A percentile compares a stretch with the other conserved stretches of the same genome.
These are phyloP conservation scores for Sitobion miscanthi DNA, from an alignment of 1,140 invertebrate species.

Conservation along the genomic window DNA sequence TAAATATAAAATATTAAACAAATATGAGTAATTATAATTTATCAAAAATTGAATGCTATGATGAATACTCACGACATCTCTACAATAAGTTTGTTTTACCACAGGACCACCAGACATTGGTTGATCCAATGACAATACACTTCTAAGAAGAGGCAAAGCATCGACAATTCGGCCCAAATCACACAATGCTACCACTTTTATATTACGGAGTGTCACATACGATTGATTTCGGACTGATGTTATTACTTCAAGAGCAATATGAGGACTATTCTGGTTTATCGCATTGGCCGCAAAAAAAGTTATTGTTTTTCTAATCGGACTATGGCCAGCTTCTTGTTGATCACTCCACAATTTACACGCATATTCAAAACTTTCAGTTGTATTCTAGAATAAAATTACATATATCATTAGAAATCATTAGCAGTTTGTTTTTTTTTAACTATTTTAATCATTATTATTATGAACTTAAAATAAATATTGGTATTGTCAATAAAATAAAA, in stretches of 20 bases:
- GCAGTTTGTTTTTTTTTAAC: not conserved
- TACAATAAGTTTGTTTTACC: conserved; percentile 66
- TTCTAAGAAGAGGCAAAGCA: conserved; percentile 68
- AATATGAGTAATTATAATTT: not conserved
- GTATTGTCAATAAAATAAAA: no score
- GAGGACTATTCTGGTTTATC: conserved; percentile 72
- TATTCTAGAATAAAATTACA: conserved; percentile 69
- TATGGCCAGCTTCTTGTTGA: conserved; percentile 66
- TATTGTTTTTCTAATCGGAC: conserved; percentile 68
- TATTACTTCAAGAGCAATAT: conserved; percentile 73
- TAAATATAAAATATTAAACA: not conserved
- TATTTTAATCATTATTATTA: not conserved
- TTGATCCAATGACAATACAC: conserved; percentile 67
- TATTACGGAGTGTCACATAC: conserved; percentile 73
- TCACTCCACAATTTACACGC: conserved; percentile 69
- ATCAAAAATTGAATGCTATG: not conserved
- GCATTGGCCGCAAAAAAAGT: conserved; percentile 71
- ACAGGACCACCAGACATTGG: conserved; percentile 60
- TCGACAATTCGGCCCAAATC: conserved; percentile 72
- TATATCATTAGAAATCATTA: not conserved
- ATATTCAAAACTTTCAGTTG: conserved; percentile 72
- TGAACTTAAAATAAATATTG: no score
- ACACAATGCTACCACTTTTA: conserved; percentile 70
- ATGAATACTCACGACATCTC: conserved; percentile 63
- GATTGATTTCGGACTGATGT: conserved; percentile 64